Percentiles rank a stretch among this genome's conserved stretches.
Conservation (phyloP, 2,888 invertebrate species). For the Adela reaumurella region DNA sequence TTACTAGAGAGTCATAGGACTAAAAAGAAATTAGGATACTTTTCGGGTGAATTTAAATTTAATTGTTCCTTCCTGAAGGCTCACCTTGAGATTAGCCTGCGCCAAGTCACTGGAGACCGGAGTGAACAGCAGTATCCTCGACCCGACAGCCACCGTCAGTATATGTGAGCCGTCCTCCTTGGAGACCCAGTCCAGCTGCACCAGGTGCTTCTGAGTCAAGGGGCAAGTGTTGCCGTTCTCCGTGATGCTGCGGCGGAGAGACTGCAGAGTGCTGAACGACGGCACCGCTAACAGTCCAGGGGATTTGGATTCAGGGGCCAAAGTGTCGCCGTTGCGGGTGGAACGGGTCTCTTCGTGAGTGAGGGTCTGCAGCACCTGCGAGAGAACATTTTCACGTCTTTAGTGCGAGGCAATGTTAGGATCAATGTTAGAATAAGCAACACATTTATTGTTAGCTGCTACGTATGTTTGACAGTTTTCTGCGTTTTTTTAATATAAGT, state of each 20-base stretch:
- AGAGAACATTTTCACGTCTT: too few relatives aligned
- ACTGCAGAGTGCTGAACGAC: constrained; percentile 86
- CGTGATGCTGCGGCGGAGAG: constrained; percentile 80
- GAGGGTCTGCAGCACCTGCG: constrained; percentile 71
- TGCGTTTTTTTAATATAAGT: neutral
- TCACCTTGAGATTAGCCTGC: constrained; percentile 82
- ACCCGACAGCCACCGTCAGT: constrained; percentile 92
- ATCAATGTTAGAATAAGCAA: too few relatives aligned
- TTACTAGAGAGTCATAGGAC: too few relatives aligned
- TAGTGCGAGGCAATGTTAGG: too few relatives aligned
- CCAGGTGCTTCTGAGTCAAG: constrained; percentile 86
- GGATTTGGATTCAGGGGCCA: constrained; percentile 32
- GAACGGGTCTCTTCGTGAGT: constrained; percentile 71
- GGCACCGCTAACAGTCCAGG: constrained; percentile 78
- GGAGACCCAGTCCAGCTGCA: constrained; percentile 98
- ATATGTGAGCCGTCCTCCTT: constrained; percentile 99
- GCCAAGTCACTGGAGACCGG: constrained; percentile 93
- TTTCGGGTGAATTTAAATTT: too few relatives aligned
- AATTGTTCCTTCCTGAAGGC: constrained; percentile 20
- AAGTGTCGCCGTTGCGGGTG: constrained; percentile 50
- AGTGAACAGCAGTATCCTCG: constrained; percentile 87
- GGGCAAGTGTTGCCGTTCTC: constrained; percentile 91
- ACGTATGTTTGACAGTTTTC: too few relatives aligned
- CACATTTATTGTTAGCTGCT: too few relatives aligned
- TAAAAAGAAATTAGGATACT: too few relatives aligned